A percentile compares a stretch with the other conserved stretches of the same genome.
These are phyloP conservation scores for Anser cygnoides DNA, from an alignment of 2,113 vertebrate species.

Conservation along the genomic window DNA sequence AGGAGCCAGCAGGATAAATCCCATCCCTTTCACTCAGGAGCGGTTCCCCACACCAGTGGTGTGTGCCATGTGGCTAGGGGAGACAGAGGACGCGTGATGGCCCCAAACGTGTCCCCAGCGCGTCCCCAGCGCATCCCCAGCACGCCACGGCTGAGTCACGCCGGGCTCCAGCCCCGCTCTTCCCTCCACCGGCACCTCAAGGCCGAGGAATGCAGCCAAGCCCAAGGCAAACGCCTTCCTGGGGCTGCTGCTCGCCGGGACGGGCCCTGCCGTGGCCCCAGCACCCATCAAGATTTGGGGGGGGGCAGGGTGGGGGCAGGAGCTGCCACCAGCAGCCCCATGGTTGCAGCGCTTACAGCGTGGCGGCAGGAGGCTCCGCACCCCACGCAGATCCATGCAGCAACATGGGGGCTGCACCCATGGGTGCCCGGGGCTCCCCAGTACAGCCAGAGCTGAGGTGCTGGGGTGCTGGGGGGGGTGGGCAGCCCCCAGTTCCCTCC, in stretches of 20 bases:
- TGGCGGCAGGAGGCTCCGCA: rapidly evolving
- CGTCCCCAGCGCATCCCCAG: neutral
- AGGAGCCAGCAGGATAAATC: neutral
- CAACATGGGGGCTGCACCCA: rapidly evolving
- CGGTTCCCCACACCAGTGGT: rapidly evolving
- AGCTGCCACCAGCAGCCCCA: neutral
- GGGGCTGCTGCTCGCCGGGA: neutral
- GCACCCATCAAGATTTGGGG: neutral
- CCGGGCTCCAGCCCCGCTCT: neutral
- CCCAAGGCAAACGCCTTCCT: neutral
- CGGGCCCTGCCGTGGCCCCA: neutral
- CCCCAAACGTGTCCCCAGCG: neutral
- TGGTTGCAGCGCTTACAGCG: rapidly evolving
- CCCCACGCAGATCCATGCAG: rapidly evolving
- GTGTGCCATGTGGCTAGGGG: neutral
- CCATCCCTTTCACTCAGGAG: neutral
- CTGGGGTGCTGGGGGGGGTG: neutral
- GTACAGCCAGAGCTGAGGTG: rapidly evolving
- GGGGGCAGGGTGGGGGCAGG: rapidly evolving
- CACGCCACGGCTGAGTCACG: neutral
- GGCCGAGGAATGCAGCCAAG: neutral
- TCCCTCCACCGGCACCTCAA: neutral
- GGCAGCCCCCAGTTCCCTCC: neutral
- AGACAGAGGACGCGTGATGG: neutral
- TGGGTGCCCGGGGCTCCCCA: neutral